Evolutionary conservation across 2,888 invertebrate species (phyloP), one percentile per base, ranked within the genome.

Genomic region (Pimpla rufipes): DNA sequence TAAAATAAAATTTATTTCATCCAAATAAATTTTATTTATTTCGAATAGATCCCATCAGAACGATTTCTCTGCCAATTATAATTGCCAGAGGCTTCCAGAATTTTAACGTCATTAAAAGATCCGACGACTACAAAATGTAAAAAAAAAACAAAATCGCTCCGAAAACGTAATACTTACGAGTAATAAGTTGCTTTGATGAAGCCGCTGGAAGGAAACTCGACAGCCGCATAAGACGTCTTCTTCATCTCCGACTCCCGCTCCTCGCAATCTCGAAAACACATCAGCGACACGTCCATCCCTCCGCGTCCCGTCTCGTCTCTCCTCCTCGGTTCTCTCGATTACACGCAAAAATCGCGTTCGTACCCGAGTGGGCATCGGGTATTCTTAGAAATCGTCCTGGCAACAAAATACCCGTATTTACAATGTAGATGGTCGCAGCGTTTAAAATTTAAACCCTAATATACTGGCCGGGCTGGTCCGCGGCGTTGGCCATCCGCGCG

Each of bases 381-480:
- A 91, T 91, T 91, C 91, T 91, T 89, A 89, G 91, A 92, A 92
- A 85, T 87, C 85, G 82, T 84, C 67, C 74, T 88, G 87, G 85
- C 85, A 81, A 86, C 85, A 88, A 88, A 89, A 89, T 88, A 88
- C 85, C 85, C 85, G 90, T 89, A 90, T 92, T 91, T 90, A 92
- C 92, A 91, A 91, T 92, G 91, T 91, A 90, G 90, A 89, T 90
- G 78, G 79, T 88, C 89, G 88, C 89, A 85, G 85, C 89, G 87
- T 90, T 90, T 90, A 90, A 91, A 92, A 92, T 92, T 91, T 91
- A 90, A 88, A 87, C 90, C 89, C 88, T 90, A 89, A 91, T 90
- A 89, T 89, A 90, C 84, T 88, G 87, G 88, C 75, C n/a, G 87
- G 84, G 84, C 62, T 75, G 23, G 18, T 73, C 68, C 47, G 45